Percentiles rank a stretch among this genome's conserved stretches.
phyloP scores from a whole-genome alignment of 2,888 invertebrate species.

The Atethmia centrago region DNA sequence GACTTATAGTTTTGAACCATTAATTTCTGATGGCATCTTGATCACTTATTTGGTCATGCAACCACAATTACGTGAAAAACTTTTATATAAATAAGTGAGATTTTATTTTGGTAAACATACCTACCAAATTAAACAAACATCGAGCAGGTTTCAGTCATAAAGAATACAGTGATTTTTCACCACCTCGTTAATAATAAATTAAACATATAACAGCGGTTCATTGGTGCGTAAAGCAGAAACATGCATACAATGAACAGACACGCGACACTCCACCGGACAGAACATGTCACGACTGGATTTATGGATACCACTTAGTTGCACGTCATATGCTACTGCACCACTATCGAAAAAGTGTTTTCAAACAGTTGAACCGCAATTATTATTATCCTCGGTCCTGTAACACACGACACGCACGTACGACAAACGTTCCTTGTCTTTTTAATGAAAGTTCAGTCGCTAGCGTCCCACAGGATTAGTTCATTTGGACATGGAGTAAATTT shows the following conservation, averaged over 20 bases:
- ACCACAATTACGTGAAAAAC: slow-evolving; percentile 30
- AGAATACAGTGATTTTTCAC: slow-evolving; percentile 44
- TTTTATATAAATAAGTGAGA: slow-evolving; percentile 21
- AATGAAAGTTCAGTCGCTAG: slow-evolving; percentile 77
- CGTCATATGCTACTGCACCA: slow-evolving; percentile 77
- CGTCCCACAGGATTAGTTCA: slow-evolving; percentile 81
- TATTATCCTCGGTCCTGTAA: slow-evolving; percentile 50
- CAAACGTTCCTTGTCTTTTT: slow-evolving; percentile 74
- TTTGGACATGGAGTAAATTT: slow-evolving; percentile 86
- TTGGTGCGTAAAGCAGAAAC: slow-evolving; percentile 71
- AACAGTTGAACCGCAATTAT: slow-evolving; percentile 59
- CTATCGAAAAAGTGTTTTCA: slow-evolving; percentile 70
- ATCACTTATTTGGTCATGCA: slow-evolving; percentile 53
- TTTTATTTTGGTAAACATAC: neutral
- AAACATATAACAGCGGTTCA: slow-evolving; percentile 68
- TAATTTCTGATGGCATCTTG: slow-evolving; percentile 41
- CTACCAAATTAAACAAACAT: slow-evolving; percentile 5
- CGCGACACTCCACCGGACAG: slow-evolving; percentile 80
- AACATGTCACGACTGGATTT: slow-evolving; percentile 80
- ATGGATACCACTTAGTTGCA: slow-evolving; percentile 82
- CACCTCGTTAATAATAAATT: slow-evolving; percentile 69
- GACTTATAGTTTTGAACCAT: slow-evolving; percentile 33
- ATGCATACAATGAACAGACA: slow-evolving; percentile 73
- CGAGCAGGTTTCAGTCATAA: slow-evolving; percentile 22
- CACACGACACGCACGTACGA: slow-evolving; percentile 62